Conservation (phyloP, 1,140 invertebrate genomes). For the Drosophila repletoides region DNA sequence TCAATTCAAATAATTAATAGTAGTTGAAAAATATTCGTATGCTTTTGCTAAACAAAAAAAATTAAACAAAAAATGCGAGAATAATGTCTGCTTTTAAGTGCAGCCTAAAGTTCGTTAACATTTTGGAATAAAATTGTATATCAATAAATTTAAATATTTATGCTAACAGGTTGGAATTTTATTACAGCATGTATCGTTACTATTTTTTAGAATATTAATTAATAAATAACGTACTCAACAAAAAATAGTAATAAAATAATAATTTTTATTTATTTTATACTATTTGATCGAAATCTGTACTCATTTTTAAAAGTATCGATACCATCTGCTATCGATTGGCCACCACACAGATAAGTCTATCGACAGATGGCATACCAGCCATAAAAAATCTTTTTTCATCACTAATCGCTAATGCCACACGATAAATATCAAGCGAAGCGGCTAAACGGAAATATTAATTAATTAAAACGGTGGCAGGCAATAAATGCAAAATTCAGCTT, state of each 20-base stretch:
- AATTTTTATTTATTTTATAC: too few species aligned
- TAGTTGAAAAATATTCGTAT: too few species aligned
- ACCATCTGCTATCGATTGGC: not conserved
- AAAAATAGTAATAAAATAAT: too few species aligned
- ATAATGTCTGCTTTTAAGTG: too few species aligned
- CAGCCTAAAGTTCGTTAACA: too few species aligned
- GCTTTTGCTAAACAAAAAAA: not conserved
- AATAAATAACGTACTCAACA: too few species aligned
- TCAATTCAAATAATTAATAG: not conserved
- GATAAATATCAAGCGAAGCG: slow-evolving; percentile 37
- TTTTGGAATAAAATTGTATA: too few species aligned
- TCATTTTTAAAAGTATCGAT: not conserved
- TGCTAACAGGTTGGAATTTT: too few species aligned
- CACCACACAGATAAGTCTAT: slow-evolving; percentile 15
- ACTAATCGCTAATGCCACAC: slow-evolving; percentile 39
- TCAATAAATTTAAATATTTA: too few species aligned
- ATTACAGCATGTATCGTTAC: too few species aligned
- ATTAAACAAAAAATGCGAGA: too few species aligned
- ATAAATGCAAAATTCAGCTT: slow-evolving; percentile 10
- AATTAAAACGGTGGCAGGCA: not conserved
- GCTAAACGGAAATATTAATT: slow-evolving; percentile 22
- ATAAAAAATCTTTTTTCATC: slow-evolving; percentile 13
- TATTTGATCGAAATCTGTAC: not conserved
- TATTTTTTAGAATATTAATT: too few species aligned
- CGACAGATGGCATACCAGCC: slow-evolving; percentile 18